Percentiles rank a stretch among this genome's conserved stretches.
These are phyloP conservation scores for Rhopalosiphum nymphaeae DNA, from an alignment of 2,888 invertebrate species.

Conservation along the genomic window DNA sequence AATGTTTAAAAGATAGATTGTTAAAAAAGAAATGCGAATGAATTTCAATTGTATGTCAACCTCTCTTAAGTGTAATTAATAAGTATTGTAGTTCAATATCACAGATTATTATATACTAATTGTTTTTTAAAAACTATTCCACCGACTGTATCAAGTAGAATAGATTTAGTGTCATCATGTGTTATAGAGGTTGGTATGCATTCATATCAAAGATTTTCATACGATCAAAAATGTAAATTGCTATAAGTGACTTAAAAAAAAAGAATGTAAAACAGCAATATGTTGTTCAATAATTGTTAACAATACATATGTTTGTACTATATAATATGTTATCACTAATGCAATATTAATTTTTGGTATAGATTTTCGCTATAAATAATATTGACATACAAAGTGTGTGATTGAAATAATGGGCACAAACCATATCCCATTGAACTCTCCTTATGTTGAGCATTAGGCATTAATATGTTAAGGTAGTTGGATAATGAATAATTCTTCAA, in stretches of 20 bases:
- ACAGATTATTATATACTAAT: not conserved
- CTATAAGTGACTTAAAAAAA: slow-evolving; percentile 23
- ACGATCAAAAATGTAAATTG: slow-evolving; percentile 40
- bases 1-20: not conserved
- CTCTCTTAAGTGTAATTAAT: slow-evolving; percentile 2
- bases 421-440: not conserved
- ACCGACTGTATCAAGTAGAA: slow-evolving; percentile 39
- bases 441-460: slow-evolving; percentile 16
- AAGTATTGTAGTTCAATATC: slow-evolving; percentile 44
- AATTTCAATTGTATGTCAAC: slow-evolving; percentile 10
- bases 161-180: not conserved
- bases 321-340: not conserved
- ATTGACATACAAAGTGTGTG: slow-evolving; percentile 7
- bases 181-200: slow-evolving; percentile 48
- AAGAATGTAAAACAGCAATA: slow-evolving; percentile 40
- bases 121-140: slow-evolving; percentile 37
- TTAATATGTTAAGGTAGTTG: slow-evolving; percentile 20
- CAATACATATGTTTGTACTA: slow-evolving; percentile 6
- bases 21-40: not conserved
- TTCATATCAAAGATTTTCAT: slow-evolving; percentile 34
- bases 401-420: slow-evolving; percentile 32
- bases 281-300: not conserved
- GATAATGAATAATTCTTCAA: slow-evolving; percentile 6
- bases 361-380: slow-evolving; percentile 2
- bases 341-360: slow-evolving; percentile 20